Base-by-base conservation (phyloP, 2,888 invertebrate species). In the Chrysina gloriosa region DNA sequence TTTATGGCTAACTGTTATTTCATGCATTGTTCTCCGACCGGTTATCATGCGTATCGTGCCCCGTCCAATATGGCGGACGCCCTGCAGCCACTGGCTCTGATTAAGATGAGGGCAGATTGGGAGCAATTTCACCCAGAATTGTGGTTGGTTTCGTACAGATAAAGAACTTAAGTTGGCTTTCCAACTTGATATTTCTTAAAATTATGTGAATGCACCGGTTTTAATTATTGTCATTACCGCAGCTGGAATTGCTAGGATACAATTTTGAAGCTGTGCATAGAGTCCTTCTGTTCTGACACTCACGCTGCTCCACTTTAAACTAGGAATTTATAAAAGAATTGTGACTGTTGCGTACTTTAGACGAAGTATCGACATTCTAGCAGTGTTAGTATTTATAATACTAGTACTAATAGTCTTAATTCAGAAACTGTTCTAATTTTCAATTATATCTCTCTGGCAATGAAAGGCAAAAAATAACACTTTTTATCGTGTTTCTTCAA, bases 1-100 rank as follows among this genome's bases (percentile, higher is more conserved):
- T 77, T 71, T 71, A 73, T 70, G 72, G 73, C 70, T 75, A 77
- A 78, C 76, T 77, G 77, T 79, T 78, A 79, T 79, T 78, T 75
- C 77, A 77, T 77, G 76, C 73, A 73, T 73, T 72, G 72, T 72
- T 73, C 70, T 74, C 70, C 68, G 68, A 68, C 42, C 19, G 47
- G 73, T 71, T 73, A 74, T 74, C 74, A 70, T 73, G 73, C 73
- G 73, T 75, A 73, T 73, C 73, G 29, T 19, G 29, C 5, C 50
- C 39, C 66, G 68, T 71, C 67, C 71, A 72, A 74, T 72, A 72
- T 71, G 72, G 72, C 66, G 63, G 58, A 67, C 42, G 71, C 73
- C 69, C 69, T n/a, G 23, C 39, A 36, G 66, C 69, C 71, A 68
- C 68, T 61, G 64, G 63, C 65, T 68, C 71, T 74, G 73, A 74